phyloP scores from a whole-genome alignment of 2,888 invertebrate species.

The Helobdella robusta region DNA sequence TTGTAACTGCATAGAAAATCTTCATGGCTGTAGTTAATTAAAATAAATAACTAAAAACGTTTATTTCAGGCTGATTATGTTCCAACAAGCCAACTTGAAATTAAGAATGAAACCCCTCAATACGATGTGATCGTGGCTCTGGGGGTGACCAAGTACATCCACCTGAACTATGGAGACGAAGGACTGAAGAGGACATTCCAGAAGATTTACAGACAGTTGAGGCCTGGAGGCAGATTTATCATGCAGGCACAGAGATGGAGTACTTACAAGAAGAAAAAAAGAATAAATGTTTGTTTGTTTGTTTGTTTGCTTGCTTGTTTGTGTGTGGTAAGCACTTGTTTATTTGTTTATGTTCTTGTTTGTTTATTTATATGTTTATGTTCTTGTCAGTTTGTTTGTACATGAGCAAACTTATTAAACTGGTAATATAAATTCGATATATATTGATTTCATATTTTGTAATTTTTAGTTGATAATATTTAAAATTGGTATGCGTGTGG shows the following conservation, averaged over 20 bases:
- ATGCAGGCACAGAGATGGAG: conserved; percentile 91
- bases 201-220: conserved; percentile 77
- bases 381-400: not conserved
- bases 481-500: no score
- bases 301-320: not conserved
- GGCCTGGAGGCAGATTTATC: conserved; percentile 82
- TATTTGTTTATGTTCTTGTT: not conserved
- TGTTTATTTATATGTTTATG: not conserved
- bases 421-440: not conserved
- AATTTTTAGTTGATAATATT: conserved; percentile 2
- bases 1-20: no score
- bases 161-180: conserved; percentile 87
- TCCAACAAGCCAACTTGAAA: conserved; percentile 70
- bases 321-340: not conserved
- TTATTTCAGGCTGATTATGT: conserved; percentile 76
- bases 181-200: conserved; percentile 85
- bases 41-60: not conserved
- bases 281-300: conserved; percentile 53
- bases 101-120: conserved; percentile 75
- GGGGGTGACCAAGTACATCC: conserved; percentile 93
- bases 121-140: conserved; percentile 89
- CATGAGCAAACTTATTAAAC: no score
- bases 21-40: no score
- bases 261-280: conserved; percentile 62
- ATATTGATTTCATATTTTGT: not conserved